Evolutionary conservation across 1,140 invertebrate genomes (phyloP).

Genomic region (Ostrea denselamellosa): DNA sequence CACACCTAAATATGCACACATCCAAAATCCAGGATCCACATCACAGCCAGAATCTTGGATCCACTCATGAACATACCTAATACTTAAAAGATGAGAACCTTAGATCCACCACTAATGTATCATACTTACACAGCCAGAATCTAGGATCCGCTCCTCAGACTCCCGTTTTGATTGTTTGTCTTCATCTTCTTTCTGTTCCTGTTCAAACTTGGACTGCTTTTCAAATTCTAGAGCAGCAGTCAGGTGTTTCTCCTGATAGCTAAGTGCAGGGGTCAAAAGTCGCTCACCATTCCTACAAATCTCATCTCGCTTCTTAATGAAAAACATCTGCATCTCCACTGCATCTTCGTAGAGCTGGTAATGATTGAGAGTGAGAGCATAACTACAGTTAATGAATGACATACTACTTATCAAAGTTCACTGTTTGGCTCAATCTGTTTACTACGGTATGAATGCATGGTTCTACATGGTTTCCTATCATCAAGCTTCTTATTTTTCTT

Average conservation of each 20-base stretch:
- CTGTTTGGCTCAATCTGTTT: too few relatives aligned
- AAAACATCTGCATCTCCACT: conserved; percentile 94
- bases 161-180: conserved; percentile 80
- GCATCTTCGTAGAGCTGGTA: conserved; percentile 94
- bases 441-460: too few relatives aligned
- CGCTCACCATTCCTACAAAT: conserved; percentile 85
- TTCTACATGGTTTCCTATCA: too few relatives aligned
- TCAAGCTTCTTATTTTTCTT: too few relatives aligned
- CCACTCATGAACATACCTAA: not conserved
- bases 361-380: not conserved
- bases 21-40: not conserved
- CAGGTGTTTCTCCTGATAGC: conserved; percentile 83
- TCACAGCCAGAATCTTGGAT: not conserved
- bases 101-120: not conserved
- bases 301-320: conserved; percentile 86
- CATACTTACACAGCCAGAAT: conserved; percentile 44
- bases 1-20: not conserved
- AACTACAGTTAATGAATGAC: too few relatives aligned
- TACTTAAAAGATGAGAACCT: not conserved
- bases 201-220: conserved; percentile 87
- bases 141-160: conserved; percentile 61
- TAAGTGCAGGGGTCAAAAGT: conserved; percentile 91
- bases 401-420: too few relatives aligned
- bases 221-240: conserved; percentile 84
- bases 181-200: conserved; percentile 87